Base-by-base conservation (phyloP, 2,888 invertebrate genomes). In the Scaptodrosophila latifasciaeformis region DNA sequence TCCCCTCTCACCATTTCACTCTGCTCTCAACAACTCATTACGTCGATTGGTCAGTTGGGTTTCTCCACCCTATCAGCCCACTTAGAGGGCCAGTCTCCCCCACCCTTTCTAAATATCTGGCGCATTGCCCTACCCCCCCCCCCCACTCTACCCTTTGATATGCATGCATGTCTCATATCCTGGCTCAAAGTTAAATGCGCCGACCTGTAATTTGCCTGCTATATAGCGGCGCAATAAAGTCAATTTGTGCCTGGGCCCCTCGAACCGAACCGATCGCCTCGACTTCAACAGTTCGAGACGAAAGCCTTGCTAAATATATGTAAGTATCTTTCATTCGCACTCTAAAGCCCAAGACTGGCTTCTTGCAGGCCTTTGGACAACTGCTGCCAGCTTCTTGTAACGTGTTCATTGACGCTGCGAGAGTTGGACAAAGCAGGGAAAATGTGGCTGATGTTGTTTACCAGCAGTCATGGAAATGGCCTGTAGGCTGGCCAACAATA, bases 161-260 rank as follows among this genome's bases (percentile, higher is more conserved):
- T 7, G 3, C 7, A 24, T 24, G 24, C 24, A 24, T 24, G 24
- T 24, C 24, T 54, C 63, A 69, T 70, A 70, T 79, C 81, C 81
- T 72, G 72, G 60, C 67, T 65, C 82, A 81, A 83, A 81, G 81
- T 82, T 82, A 83, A 81, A 82, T 66, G 69, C 55, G 79, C 81
- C 81, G 81, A 76, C 82, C 81, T 81, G 65, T 81, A 81, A 81
- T 81, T 81, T 83, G 67, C 71, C 64, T 54, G 81, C 69, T 69
- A 78, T 75, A 82, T 74, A 70, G 76, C 81, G 63, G 70, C 76
- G 76, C 83, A 70, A 76, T 75, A 82, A 69, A 69, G 69, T 67
- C 70, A 77, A 72, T 76, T 76, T 70, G 67, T 63, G 64, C 68
- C n/a, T 66, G 70, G 6, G 57, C 62, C 19, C 37, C 37, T 17